A percentile compares a stretch with the other conserved stretches of the same genome.
Evolutionary conservation across 2,888 invertebrate species (phyloP).

Genomic region (Hololepta plana): DNA sequence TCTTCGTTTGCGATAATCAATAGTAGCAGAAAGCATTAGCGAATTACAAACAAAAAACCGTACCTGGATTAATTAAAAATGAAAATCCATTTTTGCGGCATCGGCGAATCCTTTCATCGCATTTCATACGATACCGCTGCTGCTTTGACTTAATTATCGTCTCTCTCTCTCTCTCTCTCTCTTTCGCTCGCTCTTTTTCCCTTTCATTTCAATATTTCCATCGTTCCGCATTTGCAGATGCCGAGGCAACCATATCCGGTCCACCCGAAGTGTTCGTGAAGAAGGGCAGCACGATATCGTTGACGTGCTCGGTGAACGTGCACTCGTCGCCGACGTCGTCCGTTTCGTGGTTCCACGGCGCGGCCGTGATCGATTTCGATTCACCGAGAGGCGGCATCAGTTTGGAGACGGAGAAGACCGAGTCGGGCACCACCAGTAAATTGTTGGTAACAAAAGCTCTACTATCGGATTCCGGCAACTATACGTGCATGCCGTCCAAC

Average conservation of each 20-base stretch:
- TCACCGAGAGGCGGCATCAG: slow-evolving; percentile 73
- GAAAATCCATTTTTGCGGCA: too few species aligned
- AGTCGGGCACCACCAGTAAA: slow-evolving; percentile 63
- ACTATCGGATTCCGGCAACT: slow-evolving; percentile 73
- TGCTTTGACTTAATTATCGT: too few species aligned
- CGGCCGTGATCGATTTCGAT: slow-evolving; percentile 64
- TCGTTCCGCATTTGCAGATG: too few species aligned
- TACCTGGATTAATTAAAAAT: too few species aligned
- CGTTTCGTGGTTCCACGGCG: slow-evolving; percentile 74
- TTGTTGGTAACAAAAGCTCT: slow-evolving; percentile 72
- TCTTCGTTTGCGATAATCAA: too few species aligned
- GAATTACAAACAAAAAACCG: too few species aligned
- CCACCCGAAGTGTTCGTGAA: slow-evolving; percentile 78
- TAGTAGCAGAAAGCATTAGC: too few species aligned
- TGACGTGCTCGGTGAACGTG: slow-evolving; percentile 75
- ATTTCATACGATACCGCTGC: too few species aligned
- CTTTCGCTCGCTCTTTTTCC: too few species aligned
- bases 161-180: too few species aligned
- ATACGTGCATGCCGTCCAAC: slow-evolving; percentile 74
- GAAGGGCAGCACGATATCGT: slow-evolving; percentile 77
- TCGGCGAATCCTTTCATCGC: too few species aligned
- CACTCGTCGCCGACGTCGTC: slow-evolving; percentile 63
- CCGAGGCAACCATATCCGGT: slow-evolving; percentile 70
- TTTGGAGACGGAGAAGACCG: slow-evolving; percentile 70
- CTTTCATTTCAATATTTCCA: too few species aligned